Percentiles rank a stretch among this genome's conserved stretches.
phyloP scores from a whole-genome alignment of 2,888 invertebrate genomes.

The Cynaeus angustus region DNA sequence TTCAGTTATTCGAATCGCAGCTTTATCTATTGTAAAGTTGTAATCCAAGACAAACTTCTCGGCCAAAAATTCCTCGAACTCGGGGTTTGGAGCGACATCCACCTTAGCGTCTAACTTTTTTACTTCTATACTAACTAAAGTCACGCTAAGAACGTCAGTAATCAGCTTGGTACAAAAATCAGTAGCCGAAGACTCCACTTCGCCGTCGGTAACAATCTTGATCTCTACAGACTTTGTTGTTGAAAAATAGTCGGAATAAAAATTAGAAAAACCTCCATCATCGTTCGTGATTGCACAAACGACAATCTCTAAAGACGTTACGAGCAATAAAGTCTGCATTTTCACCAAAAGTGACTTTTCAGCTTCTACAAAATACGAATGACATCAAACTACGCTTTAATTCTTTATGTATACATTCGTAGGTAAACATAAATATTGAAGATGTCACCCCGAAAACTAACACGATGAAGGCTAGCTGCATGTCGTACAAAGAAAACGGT shows the following conservation, averaged over 20 bases:
- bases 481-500: conserved; percentile 50
- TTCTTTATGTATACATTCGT: conserved; percentile 17
- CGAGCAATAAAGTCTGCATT: not conserved
- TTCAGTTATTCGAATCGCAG: conserved; percentile 2
- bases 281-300: not conserved
- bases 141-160: not conserved
- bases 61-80: conserved; percentile 14
- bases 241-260: conserved; percentile 12
- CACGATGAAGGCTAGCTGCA: conserved; percentile 53
- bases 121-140: not conserved
- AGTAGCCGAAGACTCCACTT: not conserved
- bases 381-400: not conserved
- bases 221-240: conserved; percentile 3
- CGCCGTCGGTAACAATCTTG: not conserved
- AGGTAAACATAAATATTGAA: conserved; percentile 21
- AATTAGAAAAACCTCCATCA: conserved; percentile 9
- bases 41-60: conserved; percentile 29
- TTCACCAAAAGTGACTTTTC: too few relatives aligned
- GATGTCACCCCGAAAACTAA: conserved; percentile 48
- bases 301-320: not conserved
- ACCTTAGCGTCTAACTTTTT: conserved; percentile 10
- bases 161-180: conserved; percentile 21
- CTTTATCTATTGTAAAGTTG: conserved; percentile 19
- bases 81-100: conserved; percentile 9
- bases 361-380: not conserved